Base-by-base conservation (phyloP, 92 coral and sea anemone species). In the Parazoanthus atlanticus region DNA sequence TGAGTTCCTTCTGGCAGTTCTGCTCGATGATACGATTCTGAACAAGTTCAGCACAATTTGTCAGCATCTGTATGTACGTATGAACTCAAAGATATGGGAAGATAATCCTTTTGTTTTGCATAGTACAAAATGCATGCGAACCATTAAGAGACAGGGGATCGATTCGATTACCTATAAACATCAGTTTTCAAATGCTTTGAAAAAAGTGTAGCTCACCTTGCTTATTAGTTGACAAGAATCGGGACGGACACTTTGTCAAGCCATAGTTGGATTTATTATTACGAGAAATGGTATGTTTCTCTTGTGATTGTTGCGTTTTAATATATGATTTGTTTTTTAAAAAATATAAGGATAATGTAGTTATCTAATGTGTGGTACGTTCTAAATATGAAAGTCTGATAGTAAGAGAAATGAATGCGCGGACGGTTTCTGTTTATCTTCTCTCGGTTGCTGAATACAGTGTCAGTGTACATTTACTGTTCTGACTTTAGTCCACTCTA, bases 81-180 rank as follows among this genome's bases (percentile, higher is more conserved):
- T 32, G 36, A 75, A 41, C 43, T 75, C 26, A 33, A 33, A 31
- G 78, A 10, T 21, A 71, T 2, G 10, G 6, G 17, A 5, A 71
- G 76, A 17, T 32, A 75, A 74, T 74, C 46, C 78, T 19, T 74
- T 11, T 74, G 26, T 74, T 74, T 32, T 31, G 78, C 43, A 17
- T 19, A 74, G 38, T 31, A 74, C 78, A 29, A 74, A 74, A 23
- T 75, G 46, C 79, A 36, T 36, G 79, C 79, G n/a, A 74, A 34
- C 11, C 41, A 74, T 32, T 33, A 16, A 15, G 47, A 4, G 10
- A 74, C 38, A 74, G 23, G 69, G 9, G 49, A 15, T 52, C 58
- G 26, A 61, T 61, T 61, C 38, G 23, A 12, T 15, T 61, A 5
- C 26, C 69, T 6, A 2, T 61, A 61, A 5, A 61, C 28, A n/a